These are phyloP conservation scores for Bradypus variegatus DNA, from an alignment of 2,797 vertebrate genomes.

Conservation along the genomic window DNA sequence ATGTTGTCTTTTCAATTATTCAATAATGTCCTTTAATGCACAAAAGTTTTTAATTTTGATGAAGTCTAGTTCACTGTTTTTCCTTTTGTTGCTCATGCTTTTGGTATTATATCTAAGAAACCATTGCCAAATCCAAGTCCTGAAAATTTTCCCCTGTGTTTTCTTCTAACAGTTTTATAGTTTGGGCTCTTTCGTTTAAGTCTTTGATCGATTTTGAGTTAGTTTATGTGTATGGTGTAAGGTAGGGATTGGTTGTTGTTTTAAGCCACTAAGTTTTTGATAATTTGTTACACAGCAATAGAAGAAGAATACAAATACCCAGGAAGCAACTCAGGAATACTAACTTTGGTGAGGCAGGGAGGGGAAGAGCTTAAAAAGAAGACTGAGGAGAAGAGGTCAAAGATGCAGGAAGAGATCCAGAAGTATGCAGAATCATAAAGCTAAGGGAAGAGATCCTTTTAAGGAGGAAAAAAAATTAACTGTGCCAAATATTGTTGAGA, in stretches of 20 bases:
- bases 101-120: too few species aligned
- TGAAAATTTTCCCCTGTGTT: too few species aligned
- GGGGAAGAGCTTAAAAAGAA: slow-evolving; percentile 11
- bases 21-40: too few species aligned
- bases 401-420: neutral
- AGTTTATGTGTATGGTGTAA: too few species aligned
- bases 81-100: too few species aligned
- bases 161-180: too few species aligned
- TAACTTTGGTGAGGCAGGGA: neutral
- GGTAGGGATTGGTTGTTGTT: neutral
- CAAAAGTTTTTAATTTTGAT: too few species aligned
- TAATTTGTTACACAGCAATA: neutral
- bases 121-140: too few species aligned
- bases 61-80: too few species aligned
- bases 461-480: neutral
- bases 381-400: neutral
- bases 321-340: neutral
- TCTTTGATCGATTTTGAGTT: too few species aligned
- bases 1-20: too few species aligned
- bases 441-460: neutral
- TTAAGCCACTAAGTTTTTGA: slow-evolving; percentile 20
- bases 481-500: slow-evolving; percentile 10
- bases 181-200: too few species aligned
- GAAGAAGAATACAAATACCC: neutral
- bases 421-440: neutral